Evolutionary conservation across 1,140 invertebrate species (phyloP).

Genomic region (Oryzaephilus surinamensis): DNA sequence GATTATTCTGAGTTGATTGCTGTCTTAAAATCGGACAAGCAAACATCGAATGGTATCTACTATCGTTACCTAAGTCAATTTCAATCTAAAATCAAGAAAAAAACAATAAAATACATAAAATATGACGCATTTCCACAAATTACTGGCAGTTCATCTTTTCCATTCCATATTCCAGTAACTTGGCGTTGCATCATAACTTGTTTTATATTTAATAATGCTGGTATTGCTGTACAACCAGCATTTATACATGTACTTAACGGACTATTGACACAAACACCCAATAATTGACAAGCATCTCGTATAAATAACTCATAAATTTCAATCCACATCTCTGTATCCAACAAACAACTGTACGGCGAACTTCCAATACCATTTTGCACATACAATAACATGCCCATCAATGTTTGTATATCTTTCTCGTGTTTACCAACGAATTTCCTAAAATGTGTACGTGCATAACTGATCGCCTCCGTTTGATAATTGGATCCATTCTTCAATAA

Average conservation of each 20-base stretch:
- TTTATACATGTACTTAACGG: slow-evolving; percentile 62
- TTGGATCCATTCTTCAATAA: slow-evolving; percentile 51
- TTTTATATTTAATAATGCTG: slow-evolving; percentile 87
- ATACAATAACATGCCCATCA: slow-evolving; percentile 84
- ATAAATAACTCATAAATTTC: slow-evolving; percentile 76
- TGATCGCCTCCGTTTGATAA: slow-evolving; percentile 66
- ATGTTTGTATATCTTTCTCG: slow-evolving; percentile 73
- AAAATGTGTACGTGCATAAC: slow-evolving; percentile 78
- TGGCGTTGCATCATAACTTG: slow-evolving; percentile 94
- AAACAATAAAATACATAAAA: background rate
- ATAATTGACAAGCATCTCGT: slow-evolving; percentile 80
- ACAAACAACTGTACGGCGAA: slow-evolving; percentile 71
- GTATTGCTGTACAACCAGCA: slow-evolving; percentile 86
- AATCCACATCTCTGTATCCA: slow-evolving; percentile 71
- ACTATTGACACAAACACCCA: slow-evolving; percentile 78
- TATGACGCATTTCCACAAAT: slow-evolving; percentile 17
- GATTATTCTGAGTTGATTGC: slow-evolving; percentile 93
- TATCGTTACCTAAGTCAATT: slow-evolving; percentile 78
- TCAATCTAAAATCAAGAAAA: slow-evolving; percentile 59
- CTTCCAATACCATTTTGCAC: slow-evolving; percentile 65
- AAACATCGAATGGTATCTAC: slow-evolving; percentile 94
- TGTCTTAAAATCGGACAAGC: slow-evolving; percentile 96
- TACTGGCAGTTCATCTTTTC: slow-evolving; percentile 92
- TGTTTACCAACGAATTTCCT: slow-evolving; percentile 70
- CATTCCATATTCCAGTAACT: slow-evolving; percentile 88